Evolutionary conservation across 2,888 invertebrate species (phyloP).

Genomic region (Sialis lutaria): DNA sequence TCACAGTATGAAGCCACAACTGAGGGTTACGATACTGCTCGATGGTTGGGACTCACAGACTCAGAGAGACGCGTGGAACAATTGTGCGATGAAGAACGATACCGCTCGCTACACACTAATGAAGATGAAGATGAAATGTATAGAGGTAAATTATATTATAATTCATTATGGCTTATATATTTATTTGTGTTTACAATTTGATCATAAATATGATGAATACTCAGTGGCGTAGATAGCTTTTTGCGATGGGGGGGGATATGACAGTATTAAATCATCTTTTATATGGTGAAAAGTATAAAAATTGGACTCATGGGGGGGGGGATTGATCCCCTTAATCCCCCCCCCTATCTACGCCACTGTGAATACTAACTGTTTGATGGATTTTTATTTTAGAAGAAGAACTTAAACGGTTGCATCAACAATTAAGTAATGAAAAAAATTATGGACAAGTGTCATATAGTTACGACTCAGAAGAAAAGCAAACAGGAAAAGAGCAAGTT

Average conservation of each 20-base stretch:
- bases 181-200: neutral
- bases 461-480: constrained; percentile 37
- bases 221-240: no score
- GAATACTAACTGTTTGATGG: neutral
- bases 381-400: constrained; percentile 61
- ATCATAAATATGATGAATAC: neutral
- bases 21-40: constrained; percentile 44
- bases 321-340: no score
- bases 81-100: constrained; percentile 89
- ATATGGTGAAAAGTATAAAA: no score
- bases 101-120: constrained; percentile 71
- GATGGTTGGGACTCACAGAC: constrained; percentile 26
- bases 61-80: constrained; percentile 46
- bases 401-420: constrained; percentile 68
- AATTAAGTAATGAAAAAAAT: constrained; percentile 25
- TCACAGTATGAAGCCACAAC: constrained; percentile 60
- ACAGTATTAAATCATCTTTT: no score
- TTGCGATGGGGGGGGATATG: no score
- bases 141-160: constrained; percentile 46
- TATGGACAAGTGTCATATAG: constrained; percentile 64
- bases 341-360: no score
- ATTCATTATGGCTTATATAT: no score
- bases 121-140: constrained; percentile 78
- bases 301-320: no score
- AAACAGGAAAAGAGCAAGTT: constrained; percentile 23